phyloP scores from a whole-genome alignment of 2,797 vertebrate species.

The Pantherophis alleghaniensis region DNA sequence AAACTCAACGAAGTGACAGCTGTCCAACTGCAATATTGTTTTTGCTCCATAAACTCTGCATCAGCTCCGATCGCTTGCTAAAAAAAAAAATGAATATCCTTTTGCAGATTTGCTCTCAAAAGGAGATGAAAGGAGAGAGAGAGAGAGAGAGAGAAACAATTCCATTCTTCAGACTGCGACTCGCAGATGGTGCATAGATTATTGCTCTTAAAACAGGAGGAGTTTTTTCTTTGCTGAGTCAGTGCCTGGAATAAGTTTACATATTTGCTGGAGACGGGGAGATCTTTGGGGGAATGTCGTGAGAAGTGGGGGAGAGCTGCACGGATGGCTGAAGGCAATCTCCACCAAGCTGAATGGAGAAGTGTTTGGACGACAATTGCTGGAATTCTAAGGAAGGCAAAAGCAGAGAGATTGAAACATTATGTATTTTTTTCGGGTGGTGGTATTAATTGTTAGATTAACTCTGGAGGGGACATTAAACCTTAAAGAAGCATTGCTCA shows the following conservation, averaged over 20 bases:
- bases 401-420: background rate
- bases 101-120: conserved; percentile 3
- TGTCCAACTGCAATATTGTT: conserved; percentile 22
- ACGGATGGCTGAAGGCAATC: background rate
- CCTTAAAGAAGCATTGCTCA: background rate
- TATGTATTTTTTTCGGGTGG: background rate
- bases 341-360: background rate
- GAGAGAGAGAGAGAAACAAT: background rate
- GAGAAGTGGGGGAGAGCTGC: background rate
- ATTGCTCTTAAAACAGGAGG: background rate
- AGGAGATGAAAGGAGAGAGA: background rate
- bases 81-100: conserved; percentile 2
- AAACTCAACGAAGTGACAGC: conserved; percentile 36
- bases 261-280: background rate
- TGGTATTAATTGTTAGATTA: background rate
- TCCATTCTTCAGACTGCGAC: background rate
- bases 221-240: background rate
- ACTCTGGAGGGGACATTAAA: background rate
- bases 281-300: background rate
- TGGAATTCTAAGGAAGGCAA: background rate
- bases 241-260: background rate
- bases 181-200: conserved; percentile 5
- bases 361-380: background rate
- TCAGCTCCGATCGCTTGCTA: conserved; percentile 17
- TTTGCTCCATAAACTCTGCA: conserved; percentile 42